These are phyloP conservation scores for Chionis minor DNA, from an alignment of 2,113 vertebrate genomes.

Conservation along the genomic window DNA sequence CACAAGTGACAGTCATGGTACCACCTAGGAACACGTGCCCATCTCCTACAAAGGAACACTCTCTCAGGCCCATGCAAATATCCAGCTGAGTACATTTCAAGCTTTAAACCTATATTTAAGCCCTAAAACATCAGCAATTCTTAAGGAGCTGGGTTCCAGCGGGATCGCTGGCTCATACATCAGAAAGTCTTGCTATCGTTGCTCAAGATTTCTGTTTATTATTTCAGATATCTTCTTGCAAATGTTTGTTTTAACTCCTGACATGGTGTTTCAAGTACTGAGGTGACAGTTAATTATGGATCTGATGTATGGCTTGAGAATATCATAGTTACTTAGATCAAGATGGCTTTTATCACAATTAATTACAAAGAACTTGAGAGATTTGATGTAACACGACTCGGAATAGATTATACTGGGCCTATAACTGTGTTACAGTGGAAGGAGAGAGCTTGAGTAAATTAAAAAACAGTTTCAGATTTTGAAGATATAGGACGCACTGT, in stretches of 20 bases:
- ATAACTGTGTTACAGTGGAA: neutral
- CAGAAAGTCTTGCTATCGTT: neutral
- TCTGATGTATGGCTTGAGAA: neutral
- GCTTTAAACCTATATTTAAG: neutral
- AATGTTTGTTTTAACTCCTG: slow-evolving; percentile 3
- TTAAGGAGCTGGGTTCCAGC: neutral
- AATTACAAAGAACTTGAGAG: neutral
- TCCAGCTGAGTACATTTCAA: neutral
- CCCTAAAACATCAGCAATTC: neutral
- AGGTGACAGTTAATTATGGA: neutral
- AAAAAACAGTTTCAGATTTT: neutral
- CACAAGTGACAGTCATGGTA: no score
- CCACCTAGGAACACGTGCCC: neutral
- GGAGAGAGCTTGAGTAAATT: neutral
- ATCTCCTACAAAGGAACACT: neutral
- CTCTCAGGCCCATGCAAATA: neutral
- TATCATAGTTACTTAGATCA: neutral
- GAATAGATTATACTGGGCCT: neutral
- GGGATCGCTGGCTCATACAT: neutral
- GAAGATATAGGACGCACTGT: neutral
- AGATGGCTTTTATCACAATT: neutral
- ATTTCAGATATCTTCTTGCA: neutral
- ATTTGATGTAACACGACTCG: neutral
- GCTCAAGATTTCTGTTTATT: slow-evolving; percentile 10
- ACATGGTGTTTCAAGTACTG: neutral